These are phyloP conservation scores for Platanista minor DNA, from an alignment of 2,113 vertebrate genomes.

Conservation along the genomic window DNA sequence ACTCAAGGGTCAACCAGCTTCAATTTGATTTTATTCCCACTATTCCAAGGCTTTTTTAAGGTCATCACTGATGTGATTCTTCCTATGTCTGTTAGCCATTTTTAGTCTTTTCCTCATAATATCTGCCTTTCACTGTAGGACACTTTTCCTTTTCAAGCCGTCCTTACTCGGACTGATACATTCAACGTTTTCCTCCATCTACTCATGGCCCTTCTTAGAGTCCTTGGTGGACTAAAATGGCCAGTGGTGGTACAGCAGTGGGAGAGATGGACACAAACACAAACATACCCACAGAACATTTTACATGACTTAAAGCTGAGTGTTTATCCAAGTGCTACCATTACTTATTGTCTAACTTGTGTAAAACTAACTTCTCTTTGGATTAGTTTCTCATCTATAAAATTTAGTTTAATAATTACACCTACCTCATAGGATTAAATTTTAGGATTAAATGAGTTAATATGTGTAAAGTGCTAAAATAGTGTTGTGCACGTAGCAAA, in stretches of 20 bases:
- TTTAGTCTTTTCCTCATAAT: neutral
- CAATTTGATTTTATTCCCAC: neutral
- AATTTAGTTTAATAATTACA: neutral
- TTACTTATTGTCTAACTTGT: neutral
- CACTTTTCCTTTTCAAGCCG: neutral
- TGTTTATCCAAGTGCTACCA: neutral
- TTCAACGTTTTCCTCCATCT: neutral
- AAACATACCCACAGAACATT: neutral
- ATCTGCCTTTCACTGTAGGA: neutral
- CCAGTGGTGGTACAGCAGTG: neutral
- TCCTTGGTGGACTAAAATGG: neutral
- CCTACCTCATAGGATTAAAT: neutral
- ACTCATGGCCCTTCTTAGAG: neutral
- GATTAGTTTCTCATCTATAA: neutral
- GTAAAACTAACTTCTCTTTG: neutral
- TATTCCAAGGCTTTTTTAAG: neutral
- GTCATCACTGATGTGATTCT: neutral
- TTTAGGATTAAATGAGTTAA: neutral
- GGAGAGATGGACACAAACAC: neutral
- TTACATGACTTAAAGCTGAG: neutral
- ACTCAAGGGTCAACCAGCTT: neutral
- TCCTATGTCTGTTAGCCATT: neutral
- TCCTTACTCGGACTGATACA: neutral
- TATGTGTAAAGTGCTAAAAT: neutral
- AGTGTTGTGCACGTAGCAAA: neutral